Percentiles rank a stretch among this genome's conserved stretches.
Evolutionary conservation across 2,113 vertebrate species (phyloP).

Genomic region (Odocoileus hemionus): DNA sequence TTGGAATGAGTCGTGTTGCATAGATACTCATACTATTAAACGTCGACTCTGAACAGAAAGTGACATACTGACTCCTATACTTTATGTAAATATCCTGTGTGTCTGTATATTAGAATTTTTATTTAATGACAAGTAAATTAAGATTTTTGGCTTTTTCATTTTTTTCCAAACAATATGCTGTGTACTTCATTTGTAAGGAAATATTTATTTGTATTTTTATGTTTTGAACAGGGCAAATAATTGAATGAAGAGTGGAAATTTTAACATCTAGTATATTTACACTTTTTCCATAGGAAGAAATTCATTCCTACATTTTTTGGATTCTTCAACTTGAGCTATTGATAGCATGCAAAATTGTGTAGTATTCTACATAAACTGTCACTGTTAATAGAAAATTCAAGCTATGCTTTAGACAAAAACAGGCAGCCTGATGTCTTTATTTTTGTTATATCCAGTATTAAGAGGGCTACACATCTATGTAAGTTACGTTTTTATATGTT

Average conservation of each 20-base stretch:
- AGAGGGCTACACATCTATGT: slow-evolving; percentile 1
- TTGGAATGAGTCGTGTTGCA: background rate
- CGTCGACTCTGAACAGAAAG: background rate
- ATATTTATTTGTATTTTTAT: slow-evolving; percentile 55
- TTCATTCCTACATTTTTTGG: slow-evolving; percentile 1
- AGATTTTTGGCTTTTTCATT: slow-evolving; percentile 32
- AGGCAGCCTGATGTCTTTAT: background rate
- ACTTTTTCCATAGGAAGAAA: background rate
- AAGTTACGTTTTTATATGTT: background rate
- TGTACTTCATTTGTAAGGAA: slow-evolving; percentile 49
- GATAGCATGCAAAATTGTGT: background rate
- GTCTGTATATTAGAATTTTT: slow-evolving; percentile 64
- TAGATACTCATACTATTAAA: background rate
- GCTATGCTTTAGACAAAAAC: background rate
- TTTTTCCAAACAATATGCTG: background rate
- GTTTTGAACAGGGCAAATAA: slow-evolving; percentile 54
- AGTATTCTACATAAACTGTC: background rate
- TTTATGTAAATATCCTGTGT: slow-evolving; percentile 2
- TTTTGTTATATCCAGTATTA: background rate
- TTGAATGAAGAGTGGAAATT: slow-evolving; percentile 11
- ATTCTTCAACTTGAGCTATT: background rate
- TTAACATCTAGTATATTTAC: slow-evolving; percentile 1
- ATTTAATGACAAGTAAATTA: slow-evolving; percentile 66
- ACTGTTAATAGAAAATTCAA: background rate
- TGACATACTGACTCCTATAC: background rate